Evolutionary conservation across 1,140 invertebrate species (phyloP), one percentile per base, ranked within the genome.

Genomic region (Drosophila tropicalis): DNA sequence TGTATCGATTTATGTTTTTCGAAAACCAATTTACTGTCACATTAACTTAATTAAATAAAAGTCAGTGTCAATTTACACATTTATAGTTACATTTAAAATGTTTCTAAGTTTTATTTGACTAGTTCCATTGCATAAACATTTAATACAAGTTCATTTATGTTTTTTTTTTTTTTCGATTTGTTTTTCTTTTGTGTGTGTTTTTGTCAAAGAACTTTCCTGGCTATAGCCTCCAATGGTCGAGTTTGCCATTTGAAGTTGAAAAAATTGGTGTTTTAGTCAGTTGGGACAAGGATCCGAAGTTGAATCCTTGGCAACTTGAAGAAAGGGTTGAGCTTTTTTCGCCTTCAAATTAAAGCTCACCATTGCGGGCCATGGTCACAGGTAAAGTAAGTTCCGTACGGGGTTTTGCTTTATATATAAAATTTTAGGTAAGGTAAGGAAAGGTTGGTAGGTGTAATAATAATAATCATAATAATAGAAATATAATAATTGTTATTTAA

Each of bases 31-130:
- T 6, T 29, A 1, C 29, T 29, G 5, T 29, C 5, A 29, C 29
- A 5, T 36, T 36, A 36, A 9, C 34, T 13, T 12, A 12, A 13
- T 12, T 1, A 32, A 67, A 63, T 57, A 19, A 62, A 51, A 81
- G 79, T 47, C 40, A 61, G 39, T 51, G 0, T 32, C 17, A 39
- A 47, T 69, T 83, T 79, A 76, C 84, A 87, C 84, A 89, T 80
- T 85, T 72, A 86, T 84, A 89, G 77, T 84, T 84, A 87, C 84
- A 89, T 89, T 89, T 89, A 89, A 90, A 89, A 89, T 90, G 84
- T 84, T 87, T 89, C 84, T 89, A 89, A 84, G 71, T 84, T 89
- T 89, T 90, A 89, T 89, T 89, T 89, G 84, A 89, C 84, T 89
- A 89, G 84, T 89, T 89, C 67, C 84, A 90, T 89, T 89, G 85